These are phyloP conservation scores for Odontamblyopus lacepedii DNA, from an alignment of 2,797 vertebrate species.

Conservation along the genomic window DNA sequence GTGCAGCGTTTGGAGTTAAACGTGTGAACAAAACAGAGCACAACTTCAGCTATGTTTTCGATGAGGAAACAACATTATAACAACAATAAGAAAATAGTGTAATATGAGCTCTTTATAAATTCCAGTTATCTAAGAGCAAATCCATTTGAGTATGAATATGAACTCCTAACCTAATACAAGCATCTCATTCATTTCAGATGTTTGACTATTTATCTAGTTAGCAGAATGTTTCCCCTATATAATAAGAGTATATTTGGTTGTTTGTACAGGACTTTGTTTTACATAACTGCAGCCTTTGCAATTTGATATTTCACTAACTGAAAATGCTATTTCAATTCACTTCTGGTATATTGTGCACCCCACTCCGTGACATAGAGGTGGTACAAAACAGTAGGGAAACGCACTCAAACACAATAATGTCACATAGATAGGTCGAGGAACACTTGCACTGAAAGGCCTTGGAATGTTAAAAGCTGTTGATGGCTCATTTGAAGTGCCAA, in stretches of 20 bases:
- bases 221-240: background rate
- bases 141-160: too few relatives aligned
- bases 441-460: constrained; percentile 52
- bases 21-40: too few relatives aligned
- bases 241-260: background rate
- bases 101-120: too few relatives aligned
- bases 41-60: too few relatives aligned
- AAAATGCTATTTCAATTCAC: background rate
- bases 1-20: too few relatives aligned
- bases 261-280: background rate
- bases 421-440: constrained; percentile 52
- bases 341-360: background rate
- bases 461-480: constrained; percentile 74
- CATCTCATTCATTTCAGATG: constrained; percentile 24
- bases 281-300: background rate
- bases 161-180: too few relatives aligned
- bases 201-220: too few relatives aligned
- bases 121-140: too few relatives aligned
- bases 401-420: constrained; percentile 48
- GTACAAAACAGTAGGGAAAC: constrained; percentile 26
- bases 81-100: too few relatives aligned
- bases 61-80: too few relatives aligned
- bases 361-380: constrained; percentile 44
- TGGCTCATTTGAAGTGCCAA: constrained; percentile 78
- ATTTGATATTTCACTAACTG: background rate